Evolutionary conservation across 1,140 invertebrate genomes (phyloP).

Genomic region (Liolophura sinensis): DNA sequence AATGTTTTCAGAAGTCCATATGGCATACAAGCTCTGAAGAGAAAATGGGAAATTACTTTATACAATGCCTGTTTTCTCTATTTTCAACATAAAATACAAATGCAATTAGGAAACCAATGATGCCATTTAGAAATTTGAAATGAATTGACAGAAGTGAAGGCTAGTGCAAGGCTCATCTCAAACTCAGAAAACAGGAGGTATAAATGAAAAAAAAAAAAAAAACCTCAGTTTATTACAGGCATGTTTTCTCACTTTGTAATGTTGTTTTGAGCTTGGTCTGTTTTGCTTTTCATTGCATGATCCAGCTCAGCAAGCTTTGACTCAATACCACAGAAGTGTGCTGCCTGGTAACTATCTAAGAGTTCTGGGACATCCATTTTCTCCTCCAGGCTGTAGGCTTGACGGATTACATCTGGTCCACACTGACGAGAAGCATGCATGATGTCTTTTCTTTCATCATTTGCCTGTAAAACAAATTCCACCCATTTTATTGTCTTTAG

Average conservation of each 20-base stretch:
- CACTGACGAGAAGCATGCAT: slow-evolving; percentile 70
- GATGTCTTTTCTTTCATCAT: slow-evolving; percentile 72
- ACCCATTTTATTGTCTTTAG: slow-evolving; percentile 1
- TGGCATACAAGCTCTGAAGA: slow-evolving; percentile 72
- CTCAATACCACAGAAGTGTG: slow-evolving; percentile 61
- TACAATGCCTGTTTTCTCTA: too few species aligned
- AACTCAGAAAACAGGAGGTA: background rate
- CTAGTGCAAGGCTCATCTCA: background rate
- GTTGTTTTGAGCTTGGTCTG: slow-evolving; percentile 85
- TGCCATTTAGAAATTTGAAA: too few species aligned
- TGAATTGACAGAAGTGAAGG: too few species aligned
- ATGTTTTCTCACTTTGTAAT: slow-evolving; percentile 75
- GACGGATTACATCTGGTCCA: slow-evolving; percentile 70
- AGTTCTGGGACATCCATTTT: slow-evolving; percentile 51
- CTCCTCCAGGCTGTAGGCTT: slow-evolving; percentile 71
- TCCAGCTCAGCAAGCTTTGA: slow-evolving; percentile 67
- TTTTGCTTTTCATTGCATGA: slow-evolving; percentile 78
- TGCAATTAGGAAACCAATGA: too few species aligned
- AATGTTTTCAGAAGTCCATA: slow-evolving; percentile 81
- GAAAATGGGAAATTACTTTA: slow-evolving; percentile 6
- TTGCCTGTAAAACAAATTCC: slow-evolving; percentile 59
- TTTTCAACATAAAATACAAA: too few species aligned
- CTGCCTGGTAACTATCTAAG: slow-evolving; percentile 63
- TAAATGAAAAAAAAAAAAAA: background rate
- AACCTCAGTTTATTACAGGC: background rate